These are phyloP conservation scores for Leptoteleia sp. DNA, from an alignment of 1,140 invertebrate genomes.

Conservation along the genomic window DNA sequence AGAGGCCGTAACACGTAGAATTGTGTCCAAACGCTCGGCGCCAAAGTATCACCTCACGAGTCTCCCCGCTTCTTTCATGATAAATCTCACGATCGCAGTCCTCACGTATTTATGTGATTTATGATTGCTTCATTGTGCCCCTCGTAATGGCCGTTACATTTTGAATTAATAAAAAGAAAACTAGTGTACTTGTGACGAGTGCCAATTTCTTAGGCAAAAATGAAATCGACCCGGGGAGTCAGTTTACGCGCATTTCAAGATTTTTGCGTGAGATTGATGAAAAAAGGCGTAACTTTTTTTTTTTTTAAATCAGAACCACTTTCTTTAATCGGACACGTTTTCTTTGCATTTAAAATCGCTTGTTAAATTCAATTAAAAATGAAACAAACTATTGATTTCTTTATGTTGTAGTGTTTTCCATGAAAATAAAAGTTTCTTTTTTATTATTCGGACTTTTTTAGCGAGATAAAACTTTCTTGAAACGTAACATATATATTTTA, in stretches of 20 bases:
- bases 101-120: constrained; percentile 20
- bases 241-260: background rate
- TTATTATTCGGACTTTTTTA: no score
- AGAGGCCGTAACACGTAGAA: constrained; percentile 5
- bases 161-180: constrained; percentile 17
- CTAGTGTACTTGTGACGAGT: constrained; percentile 2
- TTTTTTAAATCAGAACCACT: no score
- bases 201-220: constrained; percentile 4
- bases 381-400: no score
- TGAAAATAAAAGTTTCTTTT: no score
- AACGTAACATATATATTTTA: no score
- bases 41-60: constrained; percentile 8
- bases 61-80: constrained; percentile 6
- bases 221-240: constrained; percentile 2
- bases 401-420: no score
- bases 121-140: constrained; percentile 11
- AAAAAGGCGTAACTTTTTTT: no score
- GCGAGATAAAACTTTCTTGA: no score
- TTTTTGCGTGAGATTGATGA: constrained; percentile 1
- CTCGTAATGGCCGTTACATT: constrained; percentile 12
- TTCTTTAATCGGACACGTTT: no score
- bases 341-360: no score
- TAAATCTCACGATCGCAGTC: constrained; percentile 13
- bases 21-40: constrained; percentile 11
- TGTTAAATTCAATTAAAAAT: no score